Conservation (phyloP, 1,140 invertebrate species). For the Drosophila repleta region DNA sequence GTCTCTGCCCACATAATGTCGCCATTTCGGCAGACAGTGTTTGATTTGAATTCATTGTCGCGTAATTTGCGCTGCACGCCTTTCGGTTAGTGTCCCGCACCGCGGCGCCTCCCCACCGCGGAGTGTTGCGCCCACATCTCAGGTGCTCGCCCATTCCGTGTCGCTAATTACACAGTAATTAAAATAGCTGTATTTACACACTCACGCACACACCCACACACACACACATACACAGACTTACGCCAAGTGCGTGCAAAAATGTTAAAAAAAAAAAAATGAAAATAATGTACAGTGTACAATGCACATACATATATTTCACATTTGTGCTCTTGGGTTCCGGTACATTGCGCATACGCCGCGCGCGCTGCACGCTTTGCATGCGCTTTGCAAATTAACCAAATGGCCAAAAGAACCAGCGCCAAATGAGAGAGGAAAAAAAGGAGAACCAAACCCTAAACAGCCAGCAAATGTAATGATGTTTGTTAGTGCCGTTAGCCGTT, state of each 20-base stretch:
- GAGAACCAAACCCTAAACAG: slow-evolving; percentile 34
- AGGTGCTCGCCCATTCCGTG: slow-evolving; percentile 55
- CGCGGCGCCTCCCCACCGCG: neutral
- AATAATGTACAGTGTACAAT: slow-evolving; percentile 38
- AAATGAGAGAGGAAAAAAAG: neutral
- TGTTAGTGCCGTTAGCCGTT: slow-evolving; percentile 7
- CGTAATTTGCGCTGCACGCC: slow-evolving; percentile 61
- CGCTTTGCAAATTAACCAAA: slow-evolving; percentile 71
- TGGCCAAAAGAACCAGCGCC: slow-evolving; percentile 21
- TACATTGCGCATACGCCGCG: slow-evolving; percentile 70
- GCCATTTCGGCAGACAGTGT: slow-evolving; percentile 66
- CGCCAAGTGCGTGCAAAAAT: slow-evolving; percentile 75
- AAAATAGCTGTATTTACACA: slow-evolving; percentile 73
- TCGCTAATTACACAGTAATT: slow-evolving; percentile 81
- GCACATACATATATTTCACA: slow-evolving; percentile 30
- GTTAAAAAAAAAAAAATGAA: slow-evolving; percentile 48
- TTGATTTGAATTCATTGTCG: slow-evolving; percentile 81
- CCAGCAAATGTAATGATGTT: slow-evolving; percentile 44
- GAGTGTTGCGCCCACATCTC: slow-evolving; percentile 40
- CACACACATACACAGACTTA: neutral
- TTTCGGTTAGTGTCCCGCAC: slow-evolving; percentile 25
- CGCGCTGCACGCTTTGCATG: slow-evolving; percentile 61
- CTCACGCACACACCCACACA: slow-evolving; percentile 32
- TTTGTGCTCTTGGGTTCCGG: slow-evolving; percentile 21
- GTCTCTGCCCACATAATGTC: slow-evolving; percentile 75